Conservation (phyloP, 2,113 vertebrate species). For the Peucedramus taeniatus region DNA sequence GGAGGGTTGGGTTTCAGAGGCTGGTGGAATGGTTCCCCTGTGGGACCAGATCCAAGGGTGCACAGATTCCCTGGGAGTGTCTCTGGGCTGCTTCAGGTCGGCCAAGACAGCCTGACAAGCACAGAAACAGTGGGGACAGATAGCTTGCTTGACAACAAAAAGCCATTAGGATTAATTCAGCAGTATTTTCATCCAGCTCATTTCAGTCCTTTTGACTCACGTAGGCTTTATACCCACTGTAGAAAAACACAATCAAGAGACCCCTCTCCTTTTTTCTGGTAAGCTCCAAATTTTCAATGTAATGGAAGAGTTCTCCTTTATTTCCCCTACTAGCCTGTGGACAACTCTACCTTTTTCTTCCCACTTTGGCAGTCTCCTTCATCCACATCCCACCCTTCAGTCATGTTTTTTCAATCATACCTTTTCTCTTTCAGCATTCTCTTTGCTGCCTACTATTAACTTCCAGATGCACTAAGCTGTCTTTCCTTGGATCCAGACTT, state of each 20-base stretch:
- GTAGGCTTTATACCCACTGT: neutral
- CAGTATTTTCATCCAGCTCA: neutral
- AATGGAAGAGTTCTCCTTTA: neutral
- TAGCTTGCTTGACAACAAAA: neutral
- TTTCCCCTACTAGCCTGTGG: neutral
- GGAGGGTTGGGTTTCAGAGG: neutral
- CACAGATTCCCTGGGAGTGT: neutral
- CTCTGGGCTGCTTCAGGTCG: neutral
- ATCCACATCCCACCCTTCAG: neutral
- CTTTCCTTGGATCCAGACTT: neutral
- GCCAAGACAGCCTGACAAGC: neutral
- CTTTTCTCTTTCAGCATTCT: neutral
- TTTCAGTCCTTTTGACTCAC: neutral
- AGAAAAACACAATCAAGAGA: neutral
- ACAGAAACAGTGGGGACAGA: neutral
- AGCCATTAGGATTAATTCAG: neutral
- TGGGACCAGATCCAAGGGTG: neutral
- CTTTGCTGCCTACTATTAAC: neutral
- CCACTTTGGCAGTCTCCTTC: neutral
- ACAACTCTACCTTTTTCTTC: neutral
- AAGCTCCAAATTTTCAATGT: neutral
- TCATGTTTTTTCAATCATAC: neutral
- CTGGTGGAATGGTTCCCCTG: neutral
- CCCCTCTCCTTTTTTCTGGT: neutral
- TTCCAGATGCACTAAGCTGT: neutral